Conservation (phyloP, 2,888 invertebrate species). For the Drosophila silvestris region DNA sequence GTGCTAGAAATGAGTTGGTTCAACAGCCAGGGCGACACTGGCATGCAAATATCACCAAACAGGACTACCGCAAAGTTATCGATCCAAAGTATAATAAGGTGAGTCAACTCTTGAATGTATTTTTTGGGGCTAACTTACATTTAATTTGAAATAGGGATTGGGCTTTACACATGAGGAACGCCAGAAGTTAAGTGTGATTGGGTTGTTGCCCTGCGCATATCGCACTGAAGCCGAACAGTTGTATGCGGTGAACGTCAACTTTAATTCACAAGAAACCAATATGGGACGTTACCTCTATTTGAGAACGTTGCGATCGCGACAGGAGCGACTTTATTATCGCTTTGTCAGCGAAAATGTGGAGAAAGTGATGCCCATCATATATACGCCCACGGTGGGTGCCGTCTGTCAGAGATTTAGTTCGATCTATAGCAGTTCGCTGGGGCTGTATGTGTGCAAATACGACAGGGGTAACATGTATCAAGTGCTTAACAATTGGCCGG, state of each 20-base stretch:
- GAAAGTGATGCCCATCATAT: conserved; percentile 97
- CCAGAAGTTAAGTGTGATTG: conserved; percentile 96
- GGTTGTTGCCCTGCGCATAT: conserved; percentile 94
- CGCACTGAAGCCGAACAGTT: conserved; percentile 93
- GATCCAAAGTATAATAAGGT: conserved; percentile 63
- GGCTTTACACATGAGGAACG: conserved; percentile 91
- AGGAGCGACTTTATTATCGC: conserved; percentile 96
- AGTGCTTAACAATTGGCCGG: conserved; percentile 67
- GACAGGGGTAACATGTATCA: conserved; percentile 54
- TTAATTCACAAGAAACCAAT: conserved; percentile 92
- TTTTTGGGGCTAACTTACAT: neutral
- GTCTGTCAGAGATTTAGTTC: conserved; percentile 98
- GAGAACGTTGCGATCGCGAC: conserved; percentile 91
- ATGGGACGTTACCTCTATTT: conserved; percentile 97
- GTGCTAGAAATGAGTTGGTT: neutral
- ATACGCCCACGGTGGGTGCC: conserved; percentile 97
- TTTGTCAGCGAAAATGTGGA: conserved; percentile 93
- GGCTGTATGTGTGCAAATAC: conserved; percentile 88
- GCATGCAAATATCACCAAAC: conserved; percentile 12
- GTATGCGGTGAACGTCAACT: conserved; percentile 91
- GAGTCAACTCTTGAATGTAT: neutral
- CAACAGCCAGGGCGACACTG: neutral
- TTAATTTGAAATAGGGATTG: conserved; percentile 43
- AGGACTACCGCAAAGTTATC: conserved; percentile 81
- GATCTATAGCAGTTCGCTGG: conserved; percentile 93